Evolutionary conservation across 2,113 vertebrate genomes (phyloP).

Genomic region (Corythoichthys haematopterus): DNA sequence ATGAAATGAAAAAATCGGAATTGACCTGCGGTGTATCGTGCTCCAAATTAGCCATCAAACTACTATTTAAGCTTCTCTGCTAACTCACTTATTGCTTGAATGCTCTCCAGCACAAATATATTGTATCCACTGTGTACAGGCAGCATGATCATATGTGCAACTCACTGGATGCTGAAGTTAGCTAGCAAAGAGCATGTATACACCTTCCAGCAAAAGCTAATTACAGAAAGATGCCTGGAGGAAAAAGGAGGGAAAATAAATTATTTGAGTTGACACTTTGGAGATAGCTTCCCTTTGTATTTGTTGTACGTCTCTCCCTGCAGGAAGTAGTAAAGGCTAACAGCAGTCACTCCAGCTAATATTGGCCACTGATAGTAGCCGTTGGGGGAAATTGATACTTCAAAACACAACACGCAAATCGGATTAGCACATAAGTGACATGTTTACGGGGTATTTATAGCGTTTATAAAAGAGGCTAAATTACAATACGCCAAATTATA

Average conservation of each 20-base stretch:
- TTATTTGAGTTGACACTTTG: conserved; percentile 31
- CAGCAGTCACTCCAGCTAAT: conserved; percentile 8
- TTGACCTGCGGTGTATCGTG: no score
- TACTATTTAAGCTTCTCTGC: no score
- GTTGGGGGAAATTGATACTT: conserved; percentile 64
- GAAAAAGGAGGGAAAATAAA: conserved; percentile 26
- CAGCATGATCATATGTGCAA: conserved; percentile 8
- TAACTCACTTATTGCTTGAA: no score
- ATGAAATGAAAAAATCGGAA: no score
- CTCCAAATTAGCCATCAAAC: no score
- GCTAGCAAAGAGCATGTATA: conserved; percentile 35
- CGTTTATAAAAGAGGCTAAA: no score
- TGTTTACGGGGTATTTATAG: conserved; percentile 68
- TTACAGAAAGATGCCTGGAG: conserved; percentile 35
- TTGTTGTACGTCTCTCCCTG: conserved; percentile 17
- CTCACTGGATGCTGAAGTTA: conserved; percentile 45
- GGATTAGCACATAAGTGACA: conserved; percentile 57
- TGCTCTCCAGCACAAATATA: no score
- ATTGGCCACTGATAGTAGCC: conserved; percentile 33
- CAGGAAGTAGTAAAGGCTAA: conserved; percentile 22
- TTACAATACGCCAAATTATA: conserved; percentile 32
- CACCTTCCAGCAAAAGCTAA: conserved; percentile 37
- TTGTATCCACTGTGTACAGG: conserved; percentile 27
- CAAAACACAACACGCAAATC: conserved; percentile 48
- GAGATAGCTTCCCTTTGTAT: conserved; percentile 29